phyloP scores from a whole-genome alignment of 2,888 invertebrate genomes.

The Fabriciana adippe region DNA sequence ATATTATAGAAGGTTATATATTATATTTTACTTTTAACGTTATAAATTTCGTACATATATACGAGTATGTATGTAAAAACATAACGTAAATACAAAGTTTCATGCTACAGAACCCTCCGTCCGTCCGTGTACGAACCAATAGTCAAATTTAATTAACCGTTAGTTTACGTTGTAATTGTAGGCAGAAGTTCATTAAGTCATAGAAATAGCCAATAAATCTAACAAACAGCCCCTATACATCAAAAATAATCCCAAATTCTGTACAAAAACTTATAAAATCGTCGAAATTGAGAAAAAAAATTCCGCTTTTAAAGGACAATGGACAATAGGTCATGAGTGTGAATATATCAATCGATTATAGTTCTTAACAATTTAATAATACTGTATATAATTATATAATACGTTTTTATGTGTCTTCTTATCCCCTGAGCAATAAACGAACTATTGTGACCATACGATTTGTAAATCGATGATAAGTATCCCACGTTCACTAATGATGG shows the following conservation, averaged over 20 bases:
- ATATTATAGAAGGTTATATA: too few species aligned
- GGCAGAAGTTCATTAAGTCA: neutral
- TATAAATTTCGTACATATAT: too few species aligned
- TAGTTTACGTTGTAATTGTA: too few species aligned
- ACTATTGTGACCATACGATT: constrained; percentile 60
- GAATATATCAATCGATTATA: constrained; percentile 24
- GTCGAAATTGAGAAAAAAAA: constrained; percentile 32
- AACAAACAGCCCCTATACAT: constrained; percentile 31
- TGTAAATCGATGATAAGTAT: constrained; percentile 53
- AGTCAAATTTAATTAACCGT: too few species aligned
- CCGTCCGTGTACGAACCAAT: too few species aligned
- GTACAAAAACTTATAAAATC: constrained; percentile 32
- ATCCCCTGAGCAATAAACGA: constrained; percentile 51
- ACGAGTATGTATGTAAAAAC: too few species aligned
- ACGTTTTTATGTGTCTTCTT: constrained; percentile 18
- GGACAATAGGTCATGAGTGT: constrained; percentile 20
- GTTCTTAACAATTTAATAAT: constrained; percentile 40
- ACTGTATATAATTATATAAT: constrained; percentile 19
- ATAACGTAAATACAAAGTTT: too few species aligned
- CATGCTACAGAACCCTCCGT: too few species aligned
- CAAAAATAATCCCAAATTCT: constrained; percentile 20
- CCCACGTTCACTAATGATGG: constrained; percentile 53
- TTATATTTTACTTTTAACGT: too few species aligned
- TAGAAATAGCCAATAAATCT: constrained; percentile 1
- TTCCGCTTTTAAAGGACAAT: constrained; percentile 39